Base-by-base conservation (phyloP, 2,113 vertebrate species). In the Gadus macrocephalus region DNA sequence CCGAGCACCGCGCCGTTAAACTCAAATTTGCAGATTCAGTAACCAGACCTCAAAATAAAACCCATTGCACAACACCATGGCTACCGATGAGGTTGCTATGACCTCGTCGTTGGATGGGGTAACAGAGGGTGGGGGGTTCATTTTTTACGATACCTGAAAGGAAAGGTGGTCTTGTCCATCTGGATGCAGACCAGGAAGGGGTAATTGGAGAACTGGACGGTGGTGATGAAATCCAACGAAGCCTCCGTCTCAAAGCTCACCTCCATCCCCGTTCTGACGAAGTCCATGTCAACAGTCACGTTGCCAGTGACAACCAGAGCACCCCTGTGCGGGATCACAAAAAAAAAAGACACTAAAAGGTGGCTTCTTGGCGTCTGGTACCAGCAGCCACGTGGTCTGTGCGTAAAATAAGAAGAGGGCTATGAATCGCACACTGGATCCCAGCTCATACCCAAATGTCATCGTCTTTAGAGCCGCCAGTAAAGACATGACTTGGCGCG, bases 141-240 rank as follows among this genome's bases (percentile, higher is more conserved):
- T 9, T 49, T 49, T n/a, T 71, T 49, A 55, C 8, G 17, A 6
- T 90, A 99, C 97, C 96, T 95, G 90, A 94, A 80, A 0, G 97
- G 97, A 81, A 93, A 93, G 1, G 88, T 92, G 0, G 88, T 84
- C 86, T 90, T 96, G 75, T 98, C 96, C 96, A 99, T 98, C 90
- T 98, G 96, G 87, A 99, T 92, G 80, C 97, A 99, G 19, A 99
- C 94, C 66, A 98, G 85, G 92, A 99, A 99, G 0, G 97, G 97
- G 75, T 99, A 99, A 73, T 98, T 92, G 0, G 96, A 98, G 91
- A 99, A 99, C 86, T 99, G 94, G 68, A 99, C 96, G 0, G 96
- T 99, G 67, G 96, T 95, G 90, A 95, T 91, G 77, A 99, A 96
- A 78, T 96, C 94, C 53, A 99, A 82, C 0, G 92, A 42, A 0